A percentile compares a stretch with the other conserved stretches of the same genome.
Evolutionary conservation across 2,113 vertebrate species (phyloP).

Genomic region (Entelurus aequoreus): DNA sequence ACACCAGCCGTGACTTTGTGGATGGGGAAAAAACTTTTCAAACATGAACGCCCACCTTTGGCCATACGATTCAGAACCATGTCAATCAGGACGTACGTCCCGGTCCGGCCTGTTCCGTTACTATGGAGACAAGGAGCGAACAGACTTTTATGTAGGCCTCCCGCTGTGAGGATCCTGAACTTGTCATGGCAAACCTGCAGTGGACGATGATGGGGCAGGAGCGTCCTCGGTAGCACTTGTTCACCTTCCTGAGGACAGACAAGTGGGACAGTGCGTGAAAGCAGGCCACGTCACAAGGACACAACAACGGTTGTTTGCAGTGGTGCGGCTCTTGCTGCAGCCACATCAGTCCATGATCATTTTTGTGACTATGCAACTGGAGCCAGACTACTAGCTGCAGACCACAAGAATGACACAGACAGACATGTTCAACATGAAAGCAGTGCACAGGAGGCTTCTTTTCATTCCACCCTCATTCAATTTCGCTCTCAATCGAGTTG

Average conservation of each 20-base stretch:
- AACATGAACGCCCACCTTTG: constrained; percentile 78
- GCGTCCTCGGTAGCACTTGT: constrained; percentile 97
- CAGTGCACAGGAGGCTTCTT: constrained; percentile 9
- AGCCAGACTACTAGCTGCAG: constrained; percentile 89
- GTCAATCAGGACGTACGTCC: constrained; percentile 93
- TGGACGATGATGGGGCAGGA: constrained; percentile 98
- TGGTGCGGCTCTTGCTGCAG: constrained; percentile 67
- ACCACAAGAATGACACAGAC: constrained; percentile 92
- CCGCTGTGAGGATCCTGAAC: neutral
- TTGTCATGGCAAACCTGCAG: constrained; percentile 79
- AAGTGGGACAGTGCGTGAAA: constrained; percentile 41
- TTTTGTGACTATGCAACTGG: constrained; percentile 97
- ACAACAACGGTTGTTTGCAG: neutral
- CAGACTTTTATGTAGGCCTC: too few species aligned
- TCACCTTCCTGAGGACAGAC: constrained; percentile 90
- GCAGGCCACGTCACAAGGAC: neutral
- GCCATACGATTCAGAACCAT: constrained; percentile 99
- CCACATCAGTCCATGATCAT: constrained; percentile 87
- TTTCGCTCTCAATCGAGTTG: neutral
- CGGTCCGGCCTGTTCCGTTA: constrained; percentile 89
- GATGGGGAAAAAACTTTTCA: neutral
- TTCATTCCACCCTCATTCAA: neutral
- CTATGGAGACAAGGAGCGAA: constrained; percentile 63
- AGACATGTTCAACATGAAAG: constrained; percentile 67
- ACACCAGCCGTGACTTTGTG: neutral